These are phyloP conservation scores for Cataglyphis rosenhaueri DNA, from an alignment of 2,888 invertebrate genomes.

Conservation along the genomic window DNA sequence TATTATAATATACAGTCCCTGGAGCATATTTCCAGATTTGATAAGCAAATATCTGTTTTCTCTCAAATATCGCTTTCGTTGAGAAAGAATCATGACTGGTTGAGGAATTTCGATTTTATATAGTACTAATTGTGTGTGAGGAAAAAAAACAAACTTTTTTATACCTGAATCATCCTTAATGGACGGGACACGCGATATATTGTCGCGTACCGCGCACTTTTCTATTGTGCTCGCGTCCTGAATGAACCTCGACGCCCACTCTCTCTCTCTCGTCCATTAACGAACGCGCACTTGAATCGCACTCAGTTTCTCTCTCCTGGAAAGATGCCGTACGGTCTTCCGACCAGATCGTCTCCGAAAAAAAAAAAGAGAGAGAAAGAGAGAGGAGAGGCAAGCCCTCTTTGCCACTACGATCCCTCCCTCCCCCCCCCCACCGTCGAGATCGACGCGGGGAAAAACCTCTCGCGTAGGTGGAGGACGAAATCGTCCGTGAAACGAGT, in stretches of 20 bases:
- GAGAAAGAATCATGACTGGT: not conserved
- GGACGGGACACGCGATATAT: constrained; percentile 35
- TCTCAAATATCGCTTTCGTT: not conserved
- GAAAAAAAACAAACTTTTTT: not conserved
- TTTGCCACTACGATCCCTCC: constrained; percentile 35
- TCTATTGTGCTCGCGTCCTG: constrained; percentile 35
- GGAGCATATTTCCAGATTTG: not conserved
- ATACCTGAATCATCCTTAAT: not conserved
- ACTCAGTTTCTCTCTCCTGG: constrained; percentile 37
- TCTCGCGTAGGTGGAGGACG: constrained; percentile 53
- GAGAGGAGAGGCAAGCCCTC: constrained; percentile 27
- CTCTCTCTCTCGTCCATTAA: constrained; percentile 44
- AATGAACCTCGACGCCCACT: constrained; percentile 64
- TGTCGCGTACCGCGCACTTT: constrained; percentile 36
- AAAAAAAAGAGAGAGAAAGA: too few relatives aligned
- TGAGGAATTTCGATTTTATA: not conserved
- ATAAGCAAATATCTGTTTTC: not conserved
- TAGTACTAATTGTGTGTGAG: constrained; percentile 1
- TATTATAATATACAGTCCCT: not conserved
- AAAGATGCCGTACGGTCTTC: constrained; percentile 37
- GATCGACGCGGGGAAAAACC: constrained; percentile 43
- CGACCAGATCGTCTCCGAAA: constrained; percentile 57
- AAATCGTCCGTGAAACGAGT: constrained; percentile 73
- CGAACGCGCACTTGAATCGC: constrained; percentile 47
- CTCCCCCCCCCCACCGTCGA: not conserved